Base-by-base conservation (phyloP, 2,888 invertebrate genomes). In the Drosophila colorata region DNA sequence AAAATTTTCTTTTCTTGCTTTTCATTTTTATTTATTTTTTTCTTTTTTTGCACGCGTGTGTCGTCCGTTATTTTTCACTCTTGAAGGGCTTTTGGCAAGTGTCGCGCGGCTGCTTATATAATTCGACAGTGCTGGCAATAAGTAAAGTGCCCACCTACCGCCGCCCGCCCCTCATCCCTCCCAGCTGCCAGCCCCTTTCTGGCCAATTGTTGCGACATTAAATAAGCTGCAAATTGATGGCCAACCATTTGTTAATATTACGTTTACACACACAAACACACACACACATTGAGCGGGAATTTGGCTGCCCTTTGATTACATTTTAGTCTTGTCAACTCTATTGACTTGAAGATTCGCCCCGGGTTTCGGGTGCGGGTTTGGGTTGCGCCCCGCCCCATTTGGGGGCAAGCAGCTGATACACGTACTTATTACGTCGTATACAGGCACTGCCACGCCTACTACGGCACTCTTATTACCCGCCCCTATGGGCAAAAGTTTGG, bases 171-270 rank as follows among this genome's bases (percentile, higher is more conserved):
- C 9, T 2, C 28, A 9, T 9, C 28, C 28, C 25, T 25, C 25
- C 7, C 25, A 6, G 7, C 25, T 25, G 25, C 6, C 64, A 43
- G 41, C 35, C 52, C 70, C 52, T 71, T 64, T 52, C 33, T 33
- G 65, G 72, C 60, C 81, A 78, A 78, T 82, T 80, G 78, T 84
- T 56, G 67, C 52, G 59, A 44, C 87, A 83, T 87, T 87, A 79
- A 89, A 86, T 81, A 89, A 89, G 87, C 80, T 76, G 52, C 60
- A 80, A 87, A 90, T 88, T 89, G 86, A 90, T 90, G 88, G 72
- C 66, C 48, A 59, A 70, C 70, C 80, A 88, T 89, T 89, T 90
- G 80, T 89, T 79, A 77, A 78, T 80, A 78, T 80, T 89, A 88
- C 58, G 70, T 74, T 69, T 67, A 51, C 44, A 47, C 48, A 40